Evolutionary conservation across 2,797 vertebrate genomes (phyloP).

Genomic region (Buceros bicornis): DNA sequence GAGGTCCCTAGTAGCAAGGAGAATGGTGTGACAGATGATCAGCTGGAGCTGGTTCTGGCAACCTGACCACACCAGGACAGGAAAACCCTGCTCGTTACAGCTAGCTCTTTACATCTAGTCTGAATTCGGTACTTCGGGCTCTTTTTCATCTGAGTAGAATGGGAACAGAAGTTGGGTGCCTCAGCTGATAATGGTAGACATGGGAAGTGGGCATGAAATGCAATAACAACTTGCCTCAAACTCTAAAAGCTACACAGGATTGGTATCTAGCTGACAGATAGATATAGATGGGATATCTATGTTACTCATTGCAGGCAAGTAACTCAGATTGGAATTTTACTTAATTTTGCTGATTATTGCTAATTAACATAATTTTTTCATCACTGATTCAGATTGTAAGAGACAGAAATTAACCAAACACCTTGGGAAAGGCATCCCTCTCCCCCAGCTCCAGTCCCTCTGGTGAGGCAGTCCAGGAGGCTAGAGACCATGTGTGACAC

Average conservation of each 20-base stretch:
- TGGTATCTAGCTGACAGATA: not conserved
- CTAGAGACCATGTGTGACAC: accelerated
- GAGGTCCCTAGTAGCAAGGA: not conserved
- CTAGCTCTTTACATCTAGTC: not conserved
- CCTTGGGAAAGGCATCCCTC: accelerated
- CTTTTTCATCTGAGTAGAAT: not conserved
- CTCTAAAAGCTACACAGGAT: not conserved
- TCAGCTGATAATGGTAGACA: not conserved
- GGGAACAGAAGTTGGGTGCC: accelerated
- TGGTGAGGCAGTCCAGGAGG: not conserved
- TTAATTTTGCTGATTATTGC: not conserved
- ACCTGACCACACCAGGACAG: not conserved
- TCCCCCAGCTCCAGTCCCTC: not conserved
- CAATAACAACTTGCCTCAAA: not conserved
- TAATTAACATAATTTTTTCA: not conserved
- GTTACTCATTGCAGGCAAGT: not conserved
- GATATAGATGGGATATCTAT: not conserved
- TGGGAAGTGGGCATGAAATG: not conserved
- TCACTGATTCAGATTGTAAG: not conserved
- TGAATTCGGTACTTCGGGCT: not conserved
- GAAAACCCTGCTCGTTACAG: not conserved
- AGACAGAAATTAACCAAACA: not conserved
- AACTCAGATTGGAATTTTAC: not conserved
- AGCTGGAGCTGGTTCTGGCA: not conserved
- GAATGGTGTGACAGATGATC: not conserved